Evolutionary conservation across 2,888 invertebrate species (phyloP).

Genomic region (Acholoe squamosa): DNA sequence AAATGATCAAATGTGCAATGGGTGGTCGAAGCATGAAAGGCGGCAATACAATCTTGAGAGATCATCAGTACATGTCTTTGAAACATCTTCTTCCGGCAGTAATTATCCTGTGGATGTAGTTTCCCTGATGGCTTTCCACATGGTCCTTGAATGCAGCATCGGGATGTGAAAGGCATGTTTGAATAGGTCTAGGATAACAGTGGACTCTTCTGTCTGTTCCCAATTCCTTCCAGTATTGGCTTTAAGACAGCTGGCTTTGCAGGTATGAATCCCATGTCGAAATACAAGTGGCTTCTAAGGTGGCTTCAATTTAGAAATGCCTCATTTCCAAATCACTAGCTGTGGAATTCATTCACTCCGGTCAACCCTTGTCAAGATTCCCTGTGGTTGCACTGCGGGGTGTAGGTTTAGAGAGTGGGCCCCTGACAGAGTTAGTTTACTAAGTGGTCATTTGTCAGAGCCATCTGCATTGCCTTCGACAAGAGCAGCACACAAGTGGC

Average conservation of each 20-base stretch:
- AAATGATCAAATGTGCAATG: no score
- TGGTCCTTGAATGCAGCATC: no score
- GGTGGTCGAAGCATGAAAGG: no score
- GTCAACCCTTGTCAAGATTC: neutral
- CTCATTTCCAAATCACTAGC: neutral
- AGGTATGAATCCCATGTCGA: neutral
- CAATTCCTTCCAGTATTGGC: no score
- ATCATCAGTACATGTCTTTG: no score
- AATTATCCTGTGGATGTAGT: no score
- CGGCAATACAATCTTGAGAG: no score
- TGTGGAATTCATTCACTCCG: neutral
- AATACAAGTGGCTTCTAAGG: neutral
- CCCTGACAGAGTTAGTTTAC: neutral
- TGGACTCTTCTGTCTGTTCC: no score
- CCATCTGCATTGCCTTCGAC: neutral
- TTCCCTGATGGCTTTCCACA: no score
- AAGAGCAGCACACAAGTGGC: neutral
- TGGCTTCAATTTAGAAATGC: neutral
- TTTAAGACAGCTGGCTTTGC: neutral
- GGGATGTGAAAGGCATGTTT: no score
- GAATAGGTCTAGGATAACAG: no score
- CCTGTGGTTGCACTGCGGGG: neutral
- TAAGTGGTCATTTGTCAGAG: constrained; percentile 41
- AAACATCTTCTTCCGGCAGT: no score
- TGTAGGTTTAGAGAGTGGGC: neutral